Evolutionary conservation across 2,797 vertebrate genomes (phyloP), one percentile per base, ranked within the genome.

Genomic region (Hippocampus kuda): DNA sequence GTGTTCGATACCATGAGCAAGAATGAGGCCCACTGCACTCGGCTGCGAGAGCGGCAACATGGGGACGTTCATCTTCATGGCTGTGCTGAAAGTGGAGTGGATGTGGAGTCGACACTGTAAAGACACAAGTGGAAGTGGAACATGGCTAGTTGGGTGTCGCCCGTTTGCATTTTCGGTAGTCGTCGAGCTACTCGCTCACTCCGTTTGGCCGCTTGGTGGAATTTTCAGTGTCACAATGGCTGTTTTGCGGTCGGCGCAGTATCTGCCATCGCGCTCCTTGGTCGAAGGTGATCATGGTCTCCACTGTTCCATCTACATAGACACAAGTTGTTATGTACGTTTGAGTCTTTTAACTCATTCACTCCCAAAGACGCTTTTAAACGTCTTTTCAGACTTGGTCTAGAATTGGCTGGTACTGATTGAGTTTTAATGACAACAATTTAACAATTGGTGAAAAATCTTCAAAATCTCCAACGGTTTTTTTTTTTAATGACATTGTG

Each of bases 81-180:
- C 91, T 73, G 92, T 94, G 88, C 95, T 96, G 83, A 95, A 96
- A 72, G 93, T 92, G 7, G 93, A 94, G 7, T 98, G 94, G 83
- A 97, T 94, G 85, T 96, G 94, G 78, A 98, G 92, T 82, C 91
- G 93, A 87, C 95, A 98, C 95, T 98, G 94, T 90, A 77, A 73
- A 64, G n/a, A 72, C 65, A 72, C 65, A 46, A 67, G 38, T 7
- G 3, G 10, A 30, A n/a, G 22, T n/a, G 42, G 16, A 38, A 67
- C 12, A 1, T 3, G 59, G 15, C 27, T 6, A 30, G 24, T 27
- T 59, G 56, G 11, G 24, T 22, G 1, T 41, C 34, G 5, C 34
- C 46, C 69, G 48, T 38, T 12, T 67, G n/a, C 10, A 2, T 59
- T 59, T 41, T 27, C n/a, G 42, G 3, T 5, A 34, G 27, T 46